These are phyloP conservation scores for Malurus leucopterus DNA, from an alignment of 2,797 vertebrate species.

Conservation along the genomic window DNA sequence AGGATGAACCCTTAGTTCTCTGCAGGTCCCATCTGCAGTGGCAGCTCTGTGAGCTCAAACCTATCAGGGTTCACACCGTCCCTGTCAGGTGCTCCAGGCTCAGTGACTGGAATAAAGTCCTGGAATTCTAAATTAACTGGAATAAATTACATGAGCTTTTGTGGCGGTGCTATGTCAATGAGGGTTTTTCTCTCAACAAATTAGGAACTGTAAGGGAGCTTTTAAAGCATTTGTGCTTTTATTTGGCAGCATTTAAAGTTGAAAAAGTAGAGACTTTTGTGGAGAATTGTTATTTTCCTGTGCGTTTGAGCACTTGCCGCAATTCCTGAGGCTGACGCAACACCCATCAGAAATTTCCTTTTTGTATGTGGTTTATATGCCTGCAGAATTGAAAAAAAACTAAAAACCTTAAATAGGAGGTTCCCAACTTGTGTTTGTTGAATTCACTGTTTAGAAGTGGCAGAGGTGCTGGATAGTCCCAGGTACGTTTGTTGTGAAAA, in stretches of 20 bases:
- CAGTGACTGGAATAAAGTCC: neutral
- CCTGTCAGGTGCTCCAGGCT: neutral
- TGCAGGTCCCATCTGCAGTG: neutral
- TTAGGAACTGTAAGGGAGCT: neutral
- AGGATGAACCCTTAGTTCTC: neutral
- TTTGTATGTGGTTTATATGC: neutral
- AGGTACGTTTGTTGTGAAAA: neutral
- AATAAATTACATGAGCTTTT: neutral
- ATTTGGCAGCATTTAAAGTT: neutral
- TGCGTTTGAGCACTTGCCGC: neutral
- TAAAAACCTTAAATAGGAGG: neutral
- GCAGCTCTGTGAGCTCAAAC: neutral
- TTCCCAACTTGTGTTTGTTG: neutral
- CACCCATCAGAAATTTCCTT: neutral
- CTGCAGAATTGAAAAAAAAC: neutral
- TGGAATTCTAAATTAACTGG: neutral
- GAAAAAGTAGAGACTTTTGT: neutral
- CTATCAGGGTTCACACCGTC: neutral
- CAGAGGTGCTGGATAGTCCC: constrained; percentile 48
- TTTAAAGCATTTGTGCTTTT: neutral
- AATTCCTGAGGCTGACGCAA: neutral
- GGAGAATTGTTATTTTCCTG: neutral
- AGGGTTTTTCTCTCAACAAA: neutral
- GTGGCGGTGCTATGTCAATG: neutral
- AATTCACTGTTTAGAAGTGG: neutral